Evolutionary conservation across 2,888 invertebrate species (phyloP).

Genomic region (Therioaphis trifolii): DNA sequence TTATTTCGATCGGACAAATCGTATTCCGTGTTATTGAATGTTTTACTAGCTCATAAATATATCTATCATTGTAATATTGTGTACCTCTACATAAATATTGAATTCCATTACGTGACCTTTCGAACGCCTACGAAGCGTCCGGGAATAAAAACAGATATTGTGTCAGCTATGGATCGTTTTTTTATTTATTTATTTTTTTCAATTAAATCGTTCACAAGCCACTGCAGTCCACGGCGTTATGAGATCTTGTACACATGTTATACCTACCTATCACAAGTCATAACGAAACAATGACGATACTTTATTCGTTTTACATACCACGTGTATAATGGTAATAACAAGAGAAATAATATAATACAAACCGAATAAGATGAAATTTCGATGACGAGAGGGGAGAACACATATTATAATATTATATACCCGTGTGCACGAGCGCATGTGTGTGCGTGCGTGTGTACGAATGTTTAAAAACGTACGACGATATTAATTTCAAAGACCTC

Average conservation of each 20-base stretch:
- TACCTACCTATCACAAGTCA: neutral
- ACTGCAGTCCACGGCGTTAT: neutral
- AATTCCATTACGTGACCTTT: neutral
- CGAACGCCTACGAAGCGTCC: neutral
- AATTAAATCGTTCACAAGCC: constrained; percentile 2
- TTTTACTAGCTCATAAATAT: neutral
- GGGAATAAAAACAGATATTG: neutral
- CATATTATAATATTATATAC: neutral
- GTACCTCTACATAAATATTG: neutral
- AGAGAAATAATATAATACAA: constrained; percentile 14
- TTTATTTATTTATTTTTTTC: neutral
- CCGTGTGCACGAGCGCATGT: neutral
- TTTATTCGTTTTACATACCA: constrained; percentile 10
- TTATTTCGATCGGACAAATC: too few relatives aligned
- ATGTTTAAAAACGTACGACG: constrained; percentile 45
- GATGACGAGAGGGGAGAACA: neutral
- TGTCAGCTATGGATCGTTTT: neutral
- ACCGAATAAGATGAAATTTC: neutral
- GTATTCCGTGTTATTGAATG: too few relatives aligned
- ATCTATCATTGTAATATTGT: neutral
- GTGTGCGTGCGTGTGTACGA: neutral
- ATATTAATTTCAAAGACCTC: constrained; percentile 58
- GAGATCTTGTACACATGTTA: too few relatives aligned
- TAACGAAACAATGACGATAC: constrained; percentile 13
- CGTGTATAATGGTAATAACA: constrained; percentile 23